Percentiles rank a stretch among this genome's conserved stretches.
Conservation (phyloP, 2,113 vertebrate genomes). For the Puma concolor region DNA sequence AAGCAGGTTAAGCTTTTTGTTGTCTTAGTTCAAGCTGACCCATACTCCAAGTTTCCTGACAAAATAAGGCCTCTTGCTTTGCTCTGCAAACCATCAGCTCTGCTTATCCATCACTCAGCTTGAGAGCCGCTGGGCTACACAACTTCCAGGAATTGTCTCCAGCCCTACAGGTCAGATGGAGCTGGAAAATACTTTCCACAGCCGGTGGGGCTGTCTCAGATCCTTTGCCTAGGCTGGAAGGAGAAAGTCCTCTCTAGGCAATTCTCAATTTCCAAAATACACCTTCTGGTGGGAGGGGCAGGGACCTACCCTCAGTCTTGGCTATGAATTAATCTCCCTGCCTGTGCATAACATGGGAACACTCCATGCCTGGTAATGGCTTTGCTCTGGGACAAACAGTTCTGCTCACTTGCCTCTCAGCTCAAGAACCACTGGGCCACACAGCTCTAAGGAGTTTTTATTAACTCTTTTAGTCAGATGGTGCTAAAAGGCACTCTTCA, state of each 20-base stretch:
- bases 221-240: background rate
- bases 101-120: background rate
- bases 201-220: background rate
- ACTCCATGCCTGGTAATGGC: background rate
- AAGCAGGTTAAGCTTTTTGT: background rate
- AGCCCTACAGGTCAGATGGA: background rate
- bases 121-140: background rate
- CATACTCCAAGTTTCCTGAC: background rate
- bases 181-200: background rate
- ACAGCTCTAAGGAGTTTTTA: background rate
- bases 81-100: background rate
- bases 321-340: background rate
- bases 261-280: background rate
- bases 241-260: background rate
- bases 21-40: background rate
- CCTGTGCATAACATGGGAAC: background rate
- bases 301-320: background rate
- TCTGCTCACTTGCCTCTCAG: background rate
- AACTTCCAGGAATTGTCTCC: background rate
- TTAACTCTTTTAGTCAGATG: background rate
- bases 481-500: background rate
- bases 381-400: background rate
- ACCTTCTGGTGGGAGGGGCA: background rate
- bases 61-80: background rate
- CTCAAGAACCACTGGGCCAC: rapidly evolving